Evolutionary conservation across 2,113 vertebrate species (phyloP), one percentile per base, ranked within the genome.

Genomic region (Uropsilus gracilis): DNA sequence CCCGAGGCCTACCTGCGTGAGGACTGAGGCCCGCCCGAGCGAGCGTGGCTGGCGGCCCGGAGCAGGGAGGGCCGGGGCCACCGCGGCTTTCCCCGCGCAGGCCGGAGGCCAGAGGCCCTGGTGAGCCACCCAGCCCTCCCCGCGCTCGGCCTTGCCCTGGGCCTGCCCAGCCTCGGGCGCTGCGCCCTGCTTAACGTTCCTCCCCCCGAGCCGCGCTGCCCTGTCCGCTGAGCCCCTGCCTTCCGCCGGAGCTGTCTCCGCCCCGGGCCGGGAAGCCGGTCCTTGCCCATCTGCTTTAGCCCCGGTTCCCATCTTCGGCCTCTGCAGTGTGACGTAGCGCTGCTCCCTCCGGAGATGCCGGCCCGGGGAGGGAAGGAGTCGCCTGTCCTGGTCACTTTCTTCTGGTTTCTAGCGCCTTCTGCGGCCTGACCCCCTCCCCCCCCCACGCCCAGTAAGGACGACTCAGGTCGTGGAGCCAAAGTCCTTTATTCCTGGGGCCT

Each of bases 1-100:
- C 97, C 98, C 2, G 98, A 98, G 76, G 98, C 98, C 78, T 99
- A 99, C 95, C 98, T 99, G 66, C 98, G 98, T 1, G 98, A 99
- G 95, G 98, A 99, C 37, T 99, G 97, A 98, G 94, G 75, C n/a
- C n/a, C n/a, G 28, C 64, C 30, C 0, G n/a, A 8, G 57, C 50
- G n/a, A n/a, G n/a, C 8, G 2, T 46, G 18, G 69, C 76, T 39
- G 42, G 1, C 4, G 5, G 20, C 68, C 34, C 71, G 17, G 30
- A n/a, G 71, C 20, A 77, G 50, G 39, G 59, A 63, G 30, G 46
- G 73, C 53, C 1, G 24, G 50, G 20, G 39, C 26, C 0, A 0
- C 30, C 76, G 17, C 10, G 5, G 5, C 59, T 57, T 48, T n/a
- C 86, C 50, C 53, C 16, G 11, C 28, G 1, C 24, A 2, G 28